A percentile compares a stretch with the other conserved stretches of the same genome.
phyloP scores from a whole-genome alignment of 1,140 invertebrate genomes.

The Odontomachus brunneus region DNA sequence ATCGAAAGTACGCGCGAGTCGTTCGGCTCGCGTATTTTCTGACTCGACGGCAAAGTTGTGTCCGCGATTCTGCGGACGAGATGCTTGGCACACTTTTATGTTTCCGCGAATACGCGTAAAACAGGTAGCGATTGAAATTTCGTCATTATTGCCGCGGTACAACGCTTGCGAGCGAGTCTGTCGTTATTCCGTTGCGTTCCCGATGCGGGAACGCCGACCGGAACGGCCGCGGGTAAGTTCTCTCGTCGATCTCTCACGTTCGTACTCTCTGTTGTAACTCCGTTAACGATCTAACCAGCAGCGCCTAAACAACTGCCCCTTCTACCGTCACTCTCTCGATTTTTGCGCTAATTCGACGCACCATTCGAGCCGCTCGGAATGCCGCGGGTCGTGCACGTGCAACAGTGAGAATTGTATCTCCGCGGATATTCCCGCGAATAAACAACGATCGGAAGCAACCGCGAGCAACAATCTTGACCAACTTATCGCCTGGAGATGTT shows the following conservation, averaged over 20 bases:
- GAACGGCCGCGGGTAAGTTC: constrained; percentile 8
- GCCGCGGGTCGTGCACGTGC: not conserved
- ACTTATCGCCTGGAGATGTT: not conserved
- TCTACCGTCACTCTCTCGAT: not conserved
- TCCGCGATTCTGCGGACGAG: constrained; percentile 31
- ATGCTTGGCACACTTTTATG: constrained; percentile 63
- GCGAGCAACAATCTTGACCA: not conserved
- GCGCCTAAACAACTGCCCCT: not conserved
- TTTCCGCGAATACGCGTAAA: constrained; percentile 76
- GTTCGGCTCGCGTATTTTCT: constrained; percentile 17
- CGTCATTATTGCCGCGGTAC: constrained; percentile 62
- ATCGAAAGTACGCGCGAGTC: constrained; percentile 1
- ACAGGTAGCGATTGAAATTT: constrained; percentile 70
- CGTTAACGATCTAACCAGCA: constrained; percentile 15
- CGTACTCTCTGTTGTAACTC: constrained; percentile 19
- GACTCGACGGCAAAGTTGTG: constrained; percentile 13
- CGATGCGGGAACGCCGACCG: constrained; percentile 44
- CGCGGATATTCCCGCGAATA: not conserved
- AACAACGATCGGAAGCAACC: not conserved
- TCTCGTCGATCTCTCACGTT: constrained; percentile 23
- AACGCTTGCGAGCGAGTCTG: constrained; percentile 35
- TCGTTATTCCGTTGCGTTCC: not conserved
- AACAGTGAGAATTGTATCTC: too few relatives aligned
- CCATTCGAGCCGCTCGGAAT: not conserved
- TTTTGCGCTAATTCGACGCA: constrained; percentile 39